Evolutionary conservation across 2,797 vertebrate genomes (phyloP).

Genomic region (Erpetoichthys calabaricus): DNA sequence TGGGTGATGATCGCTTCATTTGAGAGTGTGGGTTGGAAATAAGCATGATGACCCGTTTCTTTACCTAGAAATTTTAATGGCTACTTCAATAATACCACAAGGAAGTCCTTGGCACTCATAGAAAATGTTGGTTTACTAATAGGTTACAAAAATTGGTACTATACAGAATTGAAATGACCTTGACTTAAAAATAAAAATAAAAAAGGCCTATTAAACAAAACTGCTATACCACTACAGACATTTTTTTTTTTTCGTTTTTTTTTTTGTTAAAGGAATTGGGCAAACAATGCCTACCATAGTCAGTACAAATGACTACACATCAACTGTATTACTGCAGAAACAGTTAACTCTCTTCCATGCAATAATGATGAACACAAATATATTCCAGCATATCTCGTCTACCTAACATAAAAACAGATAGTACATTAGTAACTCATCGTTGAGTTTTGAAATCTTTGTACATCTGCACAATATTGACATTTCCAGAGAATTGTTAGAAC

Average conservation of each 20-base stretch:
- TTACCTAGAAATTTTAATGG: slow-evolving; percentile 73
- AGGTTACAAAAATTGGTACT: slow-evolving; percentile 80
- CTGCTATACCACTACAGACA: slow-evolving; percentile 55
- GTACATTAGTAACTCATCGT: slow-evolving; percentile 40
- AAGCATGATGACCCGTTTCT: slow-evolving; percentile 38
- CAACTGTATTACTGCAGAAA: slow-evolving; percentile 82
- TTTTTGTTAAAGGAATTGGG: slow-evolving; percentile 33
- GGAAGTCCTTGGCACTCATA: slow-evolving; percentile 84
- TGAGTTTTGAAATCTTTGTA: slow-evolving; percentile 44
- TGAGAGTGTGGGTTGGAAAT: slow-evolving; percentile 25
- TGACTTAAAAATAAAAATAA: slow-evolving; percentile 28
- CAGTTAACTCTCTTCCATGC: slow-evolving; percentile 63
- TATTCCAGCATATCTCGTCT: slow-evolving; percentile 54
- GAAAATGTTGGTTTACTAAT: slow-evolving; percentile 93
- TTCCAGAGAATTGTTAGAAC: slow-evolving; percentile 23
- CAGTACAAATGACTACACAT: slow-evolving; percentile 66
- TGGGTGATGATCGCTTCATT: no score
- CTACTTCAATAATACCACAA: slow-evolving; percentile 65
- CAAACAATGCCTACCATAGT: slow-evolving; percentile 64
- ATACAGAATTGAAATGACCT: slow-evolving; percentile 58
- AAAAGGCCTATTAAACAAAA: slow-evolving; percentile 48
- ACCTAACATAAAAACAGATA: slow-evolving; percentile 54
- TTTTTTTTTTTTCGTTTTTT: slow-evolving; percentile 36
- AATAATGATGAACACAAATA: slow-evolving; percentile 80
- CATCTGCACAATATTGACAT: slow-evolving; percentile 59